phyloP scores from a whole-genome alignment of 1,140 invertebrate genomes.

The Streblospio benedicti region DNA sequence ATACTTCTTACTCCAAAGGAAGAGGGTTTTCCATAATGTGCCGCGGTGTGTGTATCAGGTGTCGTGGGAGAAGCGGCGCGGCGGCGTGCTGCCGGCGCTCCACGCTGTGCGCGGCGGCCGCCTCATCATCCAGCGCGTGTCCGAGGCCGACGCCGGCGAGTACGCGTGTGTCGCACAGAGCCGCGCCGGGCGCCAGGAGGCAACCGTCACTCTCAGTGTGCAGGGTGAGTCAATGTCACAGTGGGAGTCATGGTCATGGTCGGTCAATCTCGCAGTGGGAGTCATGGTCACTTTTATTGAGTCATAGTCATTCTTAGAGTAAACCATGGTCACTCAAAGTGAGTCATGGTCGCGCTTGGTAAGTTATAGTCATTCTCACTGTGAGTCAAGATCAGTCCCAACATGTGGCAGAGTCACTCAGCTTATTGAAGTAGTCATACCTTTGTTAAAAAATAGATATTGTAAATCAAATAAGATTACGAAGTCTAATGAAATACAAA shows the following conservation, averaged over 20 bases:
- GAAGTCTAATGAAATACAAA: too few relatives aligned
- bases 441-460: too few relatives aligned
- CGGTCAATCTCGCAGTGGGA: neutral
- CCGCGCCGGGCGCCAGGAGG: neutral
- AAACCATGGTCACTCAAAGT: neutral
- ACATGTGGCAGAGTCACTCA: too few relatives aligned
- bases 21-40: too few relatives aligned
- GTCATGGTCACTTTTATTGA: neutral
- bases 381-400: too few relatives aligned
- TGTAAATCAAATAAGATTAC: too few relatives aligned
- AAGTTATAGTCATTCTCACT: neutral
- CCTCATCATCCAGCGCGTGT: slow-evolving; percentile 50
- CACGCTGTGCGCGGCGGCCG: slow-evolving; percentile 54
- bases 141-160: neutral
- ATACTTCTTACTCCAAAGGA: too few relatives aligned
- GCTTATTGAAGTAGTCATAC: too few relatives aligned
- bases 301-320: neutral
- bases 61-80: slow-evolving; percentile 56
- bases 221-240: neutral
- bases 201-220: neutral
- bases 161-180: slow-evolving; percentile 11
- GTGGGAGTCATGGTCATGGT: neutral
- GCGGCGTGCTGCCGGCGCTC: slow-evolving; percentile 55
- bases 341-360: neutral
- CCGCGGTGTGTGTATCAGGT: too few relatives aligned